Evolutionary conservation across 2,888 invertebrate species (phyloP).

Genomic region (Halictus ligatus): DNA sequence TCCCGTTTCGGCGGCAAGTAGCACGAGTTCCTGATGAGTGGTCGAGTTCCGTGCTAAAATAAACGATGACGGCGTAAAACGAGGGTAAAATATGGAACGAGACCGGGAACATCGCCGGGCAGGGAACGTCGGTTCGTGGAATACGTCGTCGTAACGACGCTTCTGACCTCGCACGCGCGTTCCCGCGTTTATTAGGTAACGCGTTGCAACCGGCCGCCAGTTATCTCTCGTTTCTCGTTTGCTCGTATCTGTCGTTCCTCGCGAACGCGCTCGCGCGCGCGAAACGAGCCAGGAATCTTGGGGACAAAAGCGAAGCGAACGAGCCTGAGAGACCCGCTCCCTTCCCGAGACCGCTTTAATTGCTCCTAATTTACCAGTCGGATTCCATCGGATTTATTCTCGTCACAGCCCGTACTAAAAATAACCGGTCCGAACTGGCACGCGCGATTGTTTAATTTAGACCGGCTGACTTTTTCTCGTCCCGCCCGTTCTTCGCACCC

Average conservation of each 20-base stretch:
- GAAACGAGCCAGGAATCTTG: slow-evolving; percentile 57
- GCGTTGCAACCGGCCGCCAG: slow-evolving; percentile 28
- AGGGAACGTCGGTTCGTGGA: slow-evolving; percentile 36
- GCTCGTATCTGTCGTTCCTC: slow-evolving; percentile 17
- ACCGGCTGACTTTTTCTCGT: slow-evolving; percentile 52
- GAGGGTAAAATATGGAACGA: slow-evolving; percentile 41
- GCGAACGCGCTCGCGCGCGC: background rate
- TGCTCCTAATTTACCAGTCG: slow-evolving; percentile 79
- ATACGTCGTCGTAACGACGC: slow-evolving; percentile 39
- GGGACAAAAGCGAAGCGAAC: slow-evolving; percentile 66
- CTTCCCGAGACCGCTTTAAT: slow-evolving; percentile 73
- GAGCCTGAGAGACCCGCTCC: slow-evolving; percentile 33
- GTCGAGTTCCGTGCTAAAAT: slow-evolving; percentile 40
- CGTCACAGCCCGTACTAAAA: slow-evolving; percentile 71
- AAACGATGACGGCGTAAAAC: slow-evolving; percentile 46
- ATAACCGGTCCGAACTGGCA: slow-evolving; percentile 66
- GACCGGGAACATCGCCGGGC: slow-evolving; percentile 26
- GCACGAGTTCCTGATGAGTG: slow-evolving; percentile 15
- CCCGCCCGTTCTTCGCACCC: background rate
- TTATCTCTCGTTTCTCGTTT: slow-evolving; percentile 21
- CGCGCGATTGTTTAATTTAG: slow-evolving; percentile 63
- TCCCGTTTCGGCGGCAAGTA: background rate
- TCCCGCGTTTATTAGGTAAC: slow-evolving; percentile 73
- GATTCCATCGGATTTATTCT: slow-evolving; percentile 79
- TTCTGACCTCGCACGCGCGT: slow-evolving; percentile 63